Percentiles rank a stretch among this genome's conserved stretches.
These are phyloP conservation scores for Pelobates fuscus DNA, from an alignment of 2,113 vertebrate genomes.

Conservation along the genomic window DNA sequence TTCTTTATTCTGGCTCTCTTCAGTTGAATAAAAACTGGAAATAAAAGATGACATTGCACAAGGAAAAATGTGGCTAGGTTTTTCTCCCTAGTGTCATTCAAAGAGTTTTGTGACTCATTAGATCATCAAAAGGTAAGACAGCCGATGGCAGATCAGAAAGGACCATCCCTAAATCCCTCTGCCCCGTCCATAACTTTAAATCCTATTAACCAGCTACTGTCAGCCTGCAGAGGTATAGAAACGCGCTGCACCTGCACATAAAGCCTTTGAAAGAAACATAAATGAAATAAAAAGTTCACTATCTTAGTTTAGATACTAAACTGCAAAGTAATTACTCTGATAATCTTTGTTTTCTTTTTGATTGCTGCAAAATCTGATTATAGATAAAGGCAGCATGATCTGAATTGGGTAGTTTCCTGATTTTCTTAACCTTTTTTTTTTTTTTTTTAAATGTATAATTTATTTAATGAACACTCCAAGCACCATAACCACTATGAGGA, in stretches of 20 bases:
- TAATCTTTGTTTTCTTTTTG: no score
- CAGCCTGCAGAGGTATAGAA: constrained; percentile 1
- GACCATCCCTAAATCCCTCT: not conserved
- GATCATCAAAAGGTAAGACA: constrained; percentile 24
- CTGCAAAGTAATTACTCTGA: not conserved
- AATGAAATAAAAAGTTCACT: not conserved
- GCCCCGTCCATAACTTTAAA: constrained; percentile 8
- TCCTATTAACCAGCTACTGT: constrained; percentile 6
- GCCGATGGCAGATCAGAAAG: constrained; percentile 6
- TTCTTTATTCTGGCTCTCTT: not conserved
- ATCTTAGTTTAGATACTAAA: not conserved
- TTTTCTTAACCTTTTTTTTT: no score
- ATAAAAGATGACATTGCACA: constrained; percentile 30
- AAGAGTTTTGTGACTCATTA: constrained; percentile 15
- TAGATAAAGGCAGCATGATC: no score
- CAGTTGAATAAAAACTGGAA: constrained; percentile 9
- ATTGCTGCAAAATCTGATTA: no score
- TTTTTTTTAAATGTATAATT: no score
- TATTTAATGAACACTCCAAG: no score
- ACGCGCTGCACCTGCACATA: no score
- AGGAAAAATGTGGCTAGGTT: not conserved
- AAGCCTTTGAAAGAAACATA: not conserved
- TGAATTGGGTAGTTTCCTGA: no score
- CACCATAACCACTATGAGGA: no score
- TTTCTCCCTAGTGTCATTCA: constrained; percentile 26